phyloP scores from a whole-genome alignment of 1,140 invertebrate species.

The Drosophila burlai region DNA sequence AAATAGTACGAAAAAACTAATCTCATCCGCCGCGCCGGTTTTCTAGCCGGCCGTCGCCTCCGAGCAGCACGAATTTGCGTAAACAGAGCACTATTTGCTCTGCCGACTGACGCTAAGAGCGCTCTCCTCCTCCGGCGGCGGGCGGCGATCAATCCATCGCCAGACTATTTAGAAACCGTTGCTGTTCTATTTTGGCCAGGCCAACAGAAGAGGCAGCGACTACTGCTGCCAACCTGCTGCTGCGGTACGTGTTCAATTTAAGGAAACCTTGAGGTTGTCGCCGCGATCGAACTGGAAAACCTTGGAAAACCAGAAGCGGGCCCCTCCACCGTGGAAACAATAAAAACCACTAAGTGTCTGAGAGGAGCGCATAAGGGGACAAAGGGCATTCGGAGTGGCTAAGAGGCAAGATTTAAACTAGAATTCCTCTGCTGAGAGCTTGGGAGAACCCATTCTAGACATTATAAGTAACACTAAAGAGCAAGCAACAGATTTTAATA shows the following conservation, averaged over 20 bases:
- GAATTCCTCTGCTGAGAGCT: background rate
- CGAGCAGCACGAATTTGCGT: constrained; percentile 68
- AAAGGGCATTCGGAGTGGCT: constrained; percentile 10
- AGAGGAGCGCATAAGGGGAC: constrained; percentile 10
- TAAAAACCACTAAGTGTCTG: constrained; percentile 19
- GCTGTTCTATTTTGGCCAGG: constrained; percentile 82
- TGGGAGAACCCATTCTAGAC: background rate
- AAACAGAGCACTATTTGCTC: constrained; percentile 67
- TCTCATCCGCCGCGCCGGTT: constrained; percentile 68
- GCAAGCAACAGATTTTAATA: background rate
- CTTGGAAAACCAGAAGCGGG: constrained; percentile 77
- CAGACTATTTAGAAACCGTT: constrained; percentile 79
- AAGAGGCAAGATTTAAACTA: constrained; percentile 1
- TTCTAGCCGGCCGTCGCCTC: constrained; percentile 61
- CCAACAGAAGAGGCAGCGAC: constrained; percentile 69
- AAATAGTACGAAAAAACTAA: constrained; percentile 84
- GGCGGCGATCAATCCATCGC: background rate
- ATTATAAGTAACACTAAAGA: background rate
- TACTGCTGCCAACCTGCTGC: constrained; percentile 32
- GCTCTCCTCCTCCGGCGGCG: constrained; percentile 10
- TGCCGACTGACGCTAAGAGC: constrained; percentile 21
- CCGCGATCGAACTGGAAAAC: constrained; percentile 75
- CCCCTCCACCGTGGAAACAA: constrained; percentile 21
- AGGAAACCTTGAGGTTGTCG: constrained; percentile 71
- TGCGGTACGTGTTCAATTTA: constrained; percentile 42